Evolutionary conservation across 2,797 vertebrate genomes (phyloP).

Genomic region (Onychomys arenicola): DNA sequence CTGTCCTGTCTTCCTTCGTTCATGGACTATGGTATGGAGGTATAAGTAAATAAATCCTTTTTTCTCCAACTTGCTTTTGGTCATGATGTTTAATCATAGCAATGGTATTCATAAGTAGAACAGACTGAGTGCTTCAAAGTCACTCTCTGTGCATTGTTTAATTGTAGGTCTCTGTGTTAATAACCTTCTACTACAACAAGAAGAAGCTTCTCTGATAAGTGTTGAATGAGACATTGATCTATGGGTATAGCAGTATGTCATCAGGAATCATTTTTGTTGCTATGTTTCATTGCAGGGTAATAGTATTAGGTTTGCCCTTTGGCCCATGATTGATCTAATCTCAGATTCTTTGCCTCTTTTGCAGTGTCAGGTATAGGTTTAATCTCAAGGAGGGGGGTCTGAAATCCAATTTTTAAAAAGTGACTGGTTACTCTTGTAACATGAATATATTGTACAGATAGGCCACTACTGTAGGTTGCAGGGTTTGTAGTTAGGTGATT

Average conservation of each 20-base stretch:
- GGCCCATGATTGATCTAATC: neutral
- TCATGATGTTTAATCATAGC: neutral
- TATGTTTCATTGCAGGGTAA: neutral
- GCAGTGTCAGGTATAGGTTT: neutral
- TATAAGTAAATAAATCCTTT: neutral
- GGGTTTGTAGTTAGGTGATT: neutral
- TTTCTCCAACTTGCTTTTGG: neutral
- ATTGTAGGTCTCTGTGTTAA: neutral
- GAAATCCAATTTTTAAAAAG: neutral
- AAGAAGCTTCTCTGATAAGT: neutral
- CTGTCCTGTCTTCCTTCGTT: neutral
- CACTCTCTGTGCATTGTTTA: neutral
- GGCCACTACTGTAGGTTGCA: neutral
- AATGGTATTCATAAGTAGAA: neutral
- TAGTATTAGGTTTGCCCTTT: neutral
- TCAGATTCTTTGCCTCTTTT: neutral
- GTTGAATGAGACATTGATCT: neutral
- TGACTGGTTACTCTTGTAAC: neutral
- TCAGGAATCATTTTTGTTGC: neutral
- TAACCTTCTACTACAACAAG: too few relatives aligned
- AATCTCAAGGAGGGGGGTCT: neutral
- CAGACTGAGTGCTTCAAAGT: neutral
- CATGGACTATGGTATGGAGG: neutral
- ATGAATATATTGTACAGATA: neutral
- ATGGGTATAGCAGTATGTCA: too few relatives aligned